phyloP scores from a whole-genome alignment of 2,888 invertebrate species.

The Acronicta aceris region DNA sequence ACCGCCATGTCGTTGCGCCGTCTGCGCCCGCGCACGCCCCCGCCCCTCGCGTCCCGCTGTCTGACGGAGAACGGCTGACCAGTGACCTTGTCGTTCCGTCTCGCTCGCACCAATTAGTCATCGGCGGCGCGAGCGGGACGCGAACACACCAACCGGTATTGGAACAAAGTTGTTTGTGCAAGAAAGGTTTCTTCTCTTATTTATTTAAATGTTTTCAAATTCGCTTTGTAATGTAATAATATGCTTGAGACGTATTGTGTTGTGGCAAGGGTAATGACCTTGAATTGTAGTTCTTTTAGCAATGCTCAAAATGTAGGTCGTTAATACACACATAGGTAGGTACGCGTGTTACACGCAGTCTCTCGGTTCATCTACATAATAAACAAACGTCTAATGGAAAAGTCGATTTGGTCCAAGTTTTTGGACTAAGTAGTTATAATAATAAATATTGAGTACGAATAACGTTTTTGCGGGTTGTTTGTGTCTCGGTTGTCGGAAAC shows the following conservation, averaged over 20 bases:
- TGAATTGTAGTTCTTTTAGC: constrained; percentile 73
- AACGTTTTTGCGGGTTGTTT: constrained; percentile 22
- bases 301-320: constrained; percentile 69
- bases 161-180: constrained; percentile 82
- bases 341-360: constrained; percentile 26
- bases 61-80: constrained; percentile 86
- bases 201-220: constrained; percentile 85
- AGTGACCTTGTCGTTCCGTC: constrained; percentile 85
- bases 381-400: constrained; percentile 37
- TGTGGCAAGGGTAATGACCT: constrained; percentile 81
- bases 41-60: constrained; percentile 79
- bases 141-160: constrained; percentile 72
- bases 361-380: constrained; percentile 48
- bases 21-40: constrained; percentile 80
- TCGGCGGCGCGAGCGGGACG: constrained; percentile 65
- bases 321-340: constrained; percentile 43
- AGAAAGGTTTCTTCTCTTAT: constrained; percentile 84
- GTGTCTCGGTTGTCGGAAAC: constrained; percentile 11
- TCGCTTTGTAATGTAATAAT: constrained; percentile 80
- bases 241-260: constrained; percentile 74
- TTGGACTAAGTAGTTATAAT: constrained; percentile 23
- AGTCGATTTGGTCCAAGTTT: constrained; percentile 22
- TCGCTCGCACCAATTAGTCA: constrained; percentile 68
- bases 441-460: constrained; percentile 23
- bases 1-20: constrained; percentile 80